phyloP scores from a whole-genome alignment of 2,113 vertebrate genomes.

The Burhinus oedicnemus region DNA sequence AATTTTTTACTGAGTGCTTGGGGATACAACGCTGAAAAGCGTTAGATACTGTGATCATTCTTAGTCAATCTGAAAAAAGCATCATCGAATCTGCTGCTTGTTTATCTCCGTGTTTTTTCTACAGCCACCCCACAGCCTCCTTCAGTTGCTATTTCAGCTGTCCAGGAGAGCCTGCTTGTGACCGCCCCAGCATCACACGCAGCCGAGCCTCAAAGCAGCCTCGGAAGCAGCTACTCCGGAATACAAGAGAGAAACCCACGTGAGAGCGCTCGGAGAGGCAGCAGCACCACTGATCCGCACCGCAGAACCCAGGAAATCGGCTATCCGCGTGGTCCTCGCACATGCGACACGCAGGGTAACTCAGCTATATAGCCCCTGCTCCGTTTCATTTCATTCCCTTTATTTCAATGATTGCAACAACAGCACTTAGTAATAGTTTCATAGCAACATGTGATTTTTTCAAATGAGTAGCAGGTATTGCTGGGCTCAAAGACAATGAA shows the following conservation, averaged over 20 bases:
- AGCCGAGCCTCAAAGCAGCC: background rate
- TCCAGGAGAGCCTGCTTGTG: background rate
- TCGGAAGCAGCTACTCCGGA: background rate
- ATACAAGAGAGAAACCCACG: background rate
- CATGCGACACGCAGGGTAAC: background rate
- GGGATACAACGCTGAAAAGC: background rate
- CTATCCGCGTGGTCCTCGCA: accelerated
- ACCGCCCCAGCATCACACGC: background rate
- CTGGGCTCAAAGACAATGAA: background rate
- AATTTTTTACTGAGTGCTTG: background rate
- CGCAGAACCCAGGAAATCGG: background rate
- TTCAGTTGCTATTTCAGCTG: background rate
- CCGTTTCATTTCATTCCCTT: background rate
- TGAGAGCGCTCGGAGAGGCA: background rate
- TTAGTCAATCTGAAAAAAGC: background rate
- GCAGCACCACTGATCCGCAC: background rate
- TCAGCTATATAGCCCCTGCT: background rate
- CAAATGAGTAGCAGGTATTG: background rate
- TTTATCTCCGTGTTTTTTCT: background rate
- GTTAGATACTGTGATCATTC: too few species aligned
- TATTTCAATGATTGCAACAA: background rate
- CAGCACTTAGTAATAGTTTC: background rate
- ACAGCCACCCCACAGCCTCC: too few species aligned
- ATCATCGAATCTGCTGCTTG: background rate
- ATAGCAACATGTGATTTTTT: background rate